phyloP scores from a whole-genome alignment of 2,797 vertebrate species.

The Anomalospiza imberbis region DNA sequence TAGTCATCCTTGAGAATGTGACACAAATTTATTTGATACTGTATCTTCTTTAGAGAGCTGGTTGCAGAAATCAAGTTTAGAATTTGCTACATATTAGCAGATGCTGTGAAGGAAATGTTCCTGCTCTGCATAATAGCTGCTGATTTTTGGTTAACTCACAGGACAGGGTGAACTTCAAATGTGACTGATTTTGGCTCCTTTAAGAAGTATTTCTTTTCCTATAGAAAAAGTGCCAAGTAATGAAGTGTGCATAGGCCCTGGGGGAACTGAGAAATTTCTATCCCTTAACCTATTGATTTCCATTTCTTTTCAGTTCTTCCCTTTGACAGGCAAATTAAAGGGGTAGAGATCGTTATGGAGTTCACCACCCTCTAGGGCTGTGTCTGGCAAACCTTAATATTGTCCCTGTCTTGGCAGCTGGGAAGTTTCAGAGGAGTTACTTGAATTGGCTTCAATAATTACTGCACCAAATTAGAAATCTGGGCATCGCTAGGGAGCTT shows the following conservation, averaged over 20 bases:
- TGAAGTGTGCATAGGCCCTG: background rate
- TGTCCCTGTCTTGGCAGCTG: constrained; percentile 31
- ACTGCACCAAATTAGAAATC: constrained; percentile 38
- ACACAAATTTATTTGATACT: background rate
- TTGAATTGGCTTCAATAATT: constrained; percentile 41
- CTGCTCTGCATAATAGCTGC: constrained; percentile 24
- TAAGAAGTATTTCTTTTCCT: constrained; percentile 10
- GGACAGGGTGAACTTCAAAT: constrained; percentile 12
- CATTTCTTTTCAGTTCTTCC: constrained; percentile 23
- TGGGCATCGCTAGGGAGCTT: background rate
- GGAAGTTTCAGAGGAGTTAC: constrained; percentile 23
- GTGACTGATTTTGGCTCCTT: constrained; percentile 36
- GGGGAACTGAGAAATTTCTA: constrained; percentile 34
- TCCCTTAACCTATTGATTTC: constrained; percentile 60
- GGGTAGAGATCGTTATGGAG: constrained; percentile 39
- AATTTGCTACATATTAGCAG: background rate
- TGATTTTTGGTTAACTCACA: constrained; percentile 16
- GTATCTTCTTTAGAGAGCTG: background rate
- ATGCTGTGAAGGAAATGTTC: constrained; percentile 27
- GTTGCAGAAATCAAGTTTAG: background rate
- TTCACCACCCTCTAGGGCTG: constrained; percentile 8
- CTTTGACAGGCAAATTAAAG: constrained; percentile 64
- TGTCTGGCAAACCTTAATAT: constrained; percentile 29
- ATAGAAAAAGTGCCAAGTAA: constrained; percentile 19
- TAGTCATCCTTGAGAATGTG: background rate